Base-by-base conservation (phyloP, 2,113 vertebrate species). In the Meles meles region DNA sequence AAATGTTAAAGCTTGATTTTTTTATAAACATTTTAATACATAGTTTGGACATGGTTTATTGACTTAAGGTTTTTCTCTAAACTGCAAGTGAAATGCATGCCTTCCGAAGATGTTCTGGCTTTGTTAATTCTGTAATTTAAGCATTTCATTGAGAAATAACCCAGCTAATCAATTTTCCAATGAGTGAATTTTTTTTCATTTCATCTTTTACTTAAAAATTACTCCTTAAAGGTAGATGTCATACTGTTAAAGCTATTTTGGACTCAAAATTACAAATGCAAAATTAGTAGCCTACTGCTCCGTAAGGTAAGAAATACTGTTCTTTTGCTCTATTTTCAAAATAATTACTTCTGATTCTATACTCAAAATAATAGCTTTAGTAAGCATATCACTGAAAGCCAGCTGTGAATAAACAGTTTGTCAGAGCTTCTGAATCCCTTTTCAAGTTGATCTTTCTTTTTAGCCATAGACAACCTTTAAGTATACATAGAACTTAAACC, bases 1-100 rank as follows among this genome's bases (percentile, higher is more conserved):
- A 99, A 99, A 98, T 98, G 98, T 98, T 98, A 98, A 98, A 98
- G 97, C 98, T 98, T 98, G 98, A 98, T 98, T 99, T 99, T 69
- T 69, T 99, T 98, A 98, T 98, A 98, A 99, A 98, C 98, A 98
- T 98, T 97, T 97, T 94, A 98, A 97, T 95, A 98, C 94, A 98
- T 98, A 98, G 98, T 99, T 98, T 97, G 98, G 97, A 98, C 97
- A 98, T 99, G 98, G 89, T 99, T 99, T 98, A 96, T 99, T 99
- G 96, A 77, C 97, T 98, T 97, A 91, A 96, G 59, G 83, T 91
- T 96, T 61, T 96, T 97, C 61, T 93, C 61, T 98, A 84, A 98
- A 96, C 90, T 94, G 84, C 90, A 96, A 98, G 77, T 94, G 77
- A 97, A 96, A 59, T 97, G 97, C 97, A 98, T 98, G 98, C 81